Evolutionary conservation across 2,888 invertebrate genomes (phyloP), one percentile per base, ranked within the genome.

Genomic region (Hirtodrosophila duncani): DNA sequence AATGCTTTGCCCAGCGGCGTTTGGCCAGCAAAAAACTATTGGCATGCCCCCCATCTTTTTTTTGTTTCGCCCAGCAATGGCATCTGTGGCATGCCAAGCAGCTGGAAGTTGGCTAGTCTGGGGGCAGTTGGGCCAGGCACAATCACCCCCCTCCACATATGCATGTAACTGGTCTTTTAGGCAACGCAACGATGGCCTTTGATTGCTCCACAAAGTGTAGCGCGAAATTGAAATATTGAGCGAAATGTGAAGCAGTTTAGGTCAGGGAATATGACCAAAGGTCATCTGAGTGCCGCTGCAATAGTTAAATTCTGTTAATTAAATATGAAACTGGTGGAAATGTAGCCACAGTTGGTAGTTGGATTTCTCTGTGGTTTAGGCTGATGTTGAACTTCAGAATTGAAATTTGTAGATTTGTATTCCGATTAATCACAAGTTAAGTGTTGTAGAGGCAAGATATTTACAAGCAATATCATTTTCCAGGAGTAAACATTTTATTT

Each of bases 161-260:
- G 64, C 52, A 34, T 33, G 46, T 42, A 10, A 8, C 36, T 30
- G 27, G 26, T 34, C 39, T 49, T 69, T 46, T 51, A 38, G 55
- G 51, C 56, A 53, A 37, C 53, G 62, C 36, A 34, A 57, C 29
- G 36, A 34, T n/a, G n/a, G n/a, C n/a, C 56, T 67, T 79, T 72
- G 71, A 72, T 75, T 75, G 80, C 68, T 41, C 37, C 51, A 67
- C 72, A 68, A 72, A 67, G 56, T 72, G 46, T 69, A 69, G 58
- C 67, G 70, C 49, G 50, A 67, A 67, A 67, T 69, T 69, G 72
- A 72, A 79, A 71, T 72, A 77, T 72, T 71, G 68, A 77, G 66
- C 53, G 58, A 56, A 50, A 60, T 65, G 67, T 57, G 65, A 43
- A 46, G 65, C 46, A 64, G 65, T 57, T 61, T 38, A 33, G 7